A percentile compares a stretch with the other conserved stretches of the same genome.
Conservation (phyloP, 2,113 vertebrate genomes). For the Podilymbus podiceps region DNA sequence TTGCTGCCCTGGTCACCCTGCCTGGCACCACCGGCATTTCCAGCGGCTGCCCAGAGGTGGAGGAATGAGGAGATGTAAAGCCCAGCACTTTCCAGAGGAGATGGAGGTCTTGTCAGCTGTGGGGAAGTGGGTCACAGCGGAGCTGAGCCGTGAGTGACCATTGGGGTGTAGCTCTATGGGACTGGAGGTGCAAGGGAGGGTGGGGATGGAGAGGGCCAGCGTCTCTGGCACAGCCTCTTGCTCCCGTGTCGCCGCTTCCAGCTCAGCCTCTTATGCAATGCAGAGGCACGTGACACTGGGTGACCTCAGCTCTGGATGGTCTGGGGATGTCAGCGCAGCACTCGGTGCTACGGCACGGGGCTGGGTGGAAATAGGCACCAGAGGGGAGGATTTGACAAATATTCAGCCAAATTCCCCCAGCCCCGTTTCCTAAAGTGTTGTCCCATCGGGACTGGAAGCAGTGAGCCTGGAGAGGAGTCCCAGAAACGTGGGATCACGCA, state of each 20-base stretch:
- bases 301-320: background rate
- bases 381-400: background rate
- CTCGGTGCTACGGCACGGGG: accelerated
- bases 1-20: background rate
- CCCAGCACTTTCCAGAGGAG: background rate
- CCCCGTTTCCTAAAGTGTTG: background rate
- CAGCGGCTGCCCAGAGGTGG: background rate
- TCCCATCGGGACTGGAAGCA: background rate
- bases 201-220: background rate
- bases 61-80: background rate
- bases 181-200: no score
- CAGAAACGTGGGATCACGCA: background rate
- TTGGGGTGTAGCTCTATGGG: background rate
- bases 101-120: background rate
- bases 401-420: background rate
- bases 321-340: background rate
- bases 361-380: background rate
- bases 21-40: no score
- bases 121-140: background rate
- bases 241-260: background rate
- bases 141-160: background rate
- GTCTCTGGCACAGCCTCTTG: background rate
- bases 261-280: background rate
- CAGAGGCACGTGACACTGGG: accelerated
- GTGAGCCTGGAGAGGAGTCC: background rate